A percentile compares a stretch with the other conserved stretches of the same genome.
phyloP scores from a whole-genome alignment of 2,797 vertebrate species.

The Fratercula arctica region DNA sequence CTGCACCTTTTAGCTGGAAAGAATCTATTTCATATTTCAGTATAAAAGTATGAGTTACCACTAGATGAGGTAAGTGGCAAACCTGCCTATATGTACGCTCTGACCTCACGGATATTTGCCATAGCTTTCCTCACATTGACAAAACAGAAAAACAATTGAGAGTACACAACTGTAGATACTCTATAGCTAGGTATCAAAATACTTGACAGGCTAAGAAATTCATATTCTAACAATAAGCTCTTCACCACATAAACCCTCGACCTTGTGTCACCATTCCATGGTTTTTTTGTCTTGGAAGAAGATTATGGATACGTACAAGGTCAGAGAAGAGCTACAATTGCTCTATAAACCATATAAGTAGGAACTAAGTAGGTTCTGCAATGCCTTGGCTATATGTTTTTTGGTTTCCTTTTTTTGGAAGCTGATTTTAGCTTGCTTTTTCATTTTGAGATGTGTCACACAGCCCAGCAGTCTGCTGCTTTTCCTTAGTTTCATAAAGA shows the following conservation, averaged over 20 bases:
- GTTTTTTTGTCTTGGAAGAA: not conserved
- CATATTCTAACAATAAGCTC: not conserved
- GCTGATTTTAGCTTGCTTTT: not conserved
- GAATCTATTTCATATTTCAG: not conserved
- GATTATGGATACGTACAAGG: not conserved
- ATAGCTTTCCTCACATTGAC: not conserved
- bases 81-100: not conserved
- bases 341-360: not conserved
- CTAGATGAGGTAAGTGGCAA: not conserved
- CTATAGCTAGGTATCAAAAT: not conserved
- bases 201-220: not conserved
- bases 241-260: not conserved
- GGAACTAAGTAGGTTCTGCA: not conserved
- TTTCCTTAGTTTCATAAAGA: not conserved
- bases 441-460: not conserved
- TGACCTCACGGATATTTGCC: not conserved
- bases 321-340: not conserved
- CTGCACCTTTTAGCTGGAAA: constrained; percentile 16
- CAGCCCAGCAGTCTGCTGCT: not conserved
- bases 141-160: not conserved
- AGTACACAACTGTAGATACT: not conserved
- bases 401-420: not conserved
- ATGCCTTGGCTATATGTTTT: not conserved
- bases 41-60: not conserved
- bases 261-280: not conserved